Evolutionary conservation across 1,140 invertebrate species (phyloP), one percentile per base, ranked within the genome.

Genomic region (Philopotamus ludificatus): DNA sequence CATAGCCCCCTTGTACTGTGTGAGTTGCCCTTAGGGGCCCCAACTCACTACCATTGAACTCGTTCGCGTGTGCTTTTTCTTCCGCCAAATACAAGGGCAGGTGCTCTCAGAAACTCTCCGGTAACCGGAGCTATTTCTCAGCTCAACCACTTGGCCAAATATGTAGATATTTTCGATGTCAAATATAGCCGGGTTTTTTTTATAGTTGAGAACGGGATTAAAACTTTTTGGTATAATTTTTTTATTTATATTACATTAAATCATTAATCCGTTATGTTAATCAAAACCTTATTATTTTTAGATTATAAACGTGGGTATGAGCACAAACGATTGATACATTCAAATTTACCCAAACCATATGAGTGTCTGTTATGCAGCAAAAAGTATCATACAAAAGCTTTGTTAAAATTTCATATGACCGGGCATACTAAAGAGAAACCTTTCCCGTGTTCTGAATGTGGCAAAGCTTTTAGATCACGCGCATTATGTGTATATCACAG

Each of bases 301-400:
- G 65, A 67, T 26, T 60, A 63, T 55, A 68, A 64, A 53, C 23
- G 55, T 8, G 61, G 61, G 0, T 28, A 50, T 21, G 66, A 68
- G 2, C 66, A 68, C 49, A 57, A 20, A 16, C 54, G 66, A 2
- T 41, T 53, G 3, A 10, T 28, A 28, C 66, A 68, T 25, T 42
- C 61, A 3, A 39, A 63, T 47, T 18, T 45, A 41, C 25, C 66
- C 44, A 45, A 44, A 39, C 54, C 44, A 10, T 16, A 47, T 55
- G 8, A 10, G 1, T 45, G 49, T n/a, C n/a, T 39, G 23, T 3
- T 60, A 12, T 60, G 58, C 18, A 22, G 49, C 28, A 47, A 47
- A 21, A 49, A 26, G 28, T 60, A 12, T 44, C n/a, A 12, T 16
- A 47, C 22, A 8, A 8, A n/a, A 3, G 22, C 41, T 15, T 23